These are phyloP conservation scores for Molanna angustata DNA, from an alignment of 2,888 invertebrate genomes.

Conservation along the genomic window DNA sequence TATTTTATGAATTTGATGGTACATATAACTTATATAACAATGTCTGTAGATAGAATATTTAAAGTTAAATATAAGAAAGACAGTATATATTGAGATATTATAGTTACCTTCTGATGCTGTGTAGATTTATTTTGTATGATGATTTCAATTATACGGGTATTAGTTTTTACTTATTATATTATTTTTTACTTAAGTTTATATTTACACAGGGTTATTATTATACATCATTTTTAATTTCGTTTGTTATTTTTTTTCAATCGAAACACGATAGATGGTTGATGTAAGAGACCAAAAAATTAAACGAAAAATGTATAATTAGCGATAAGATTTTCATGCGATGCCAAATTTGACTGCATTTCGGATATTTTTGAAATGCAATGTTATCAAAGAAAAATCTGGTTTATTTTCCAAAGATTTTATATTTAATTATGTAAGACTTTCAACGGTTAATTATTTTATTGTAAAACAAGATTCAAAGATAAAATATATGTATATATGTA, in stretches of 20 bases:
- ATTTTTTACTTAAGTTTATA: slow-evolving; percentile 21
- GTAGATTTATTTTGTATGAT: slow-evolving; percentile 8
- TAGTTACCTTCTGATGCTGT: slow-evolving; percentile 19
- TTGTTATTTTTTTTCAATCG: slow-evolving; percentile 11
- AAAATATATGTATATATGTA: too few relatives aligned
- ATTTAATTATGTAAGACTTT: background rate
- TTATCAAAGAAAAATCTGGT: slow-evolving; percentile 3
- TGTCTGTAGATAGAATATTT: slow-evolving; percentile 10
- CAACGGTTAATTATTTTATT: too few relatives aligned
- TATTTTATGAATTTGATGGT: slow-evolving; percentile 1
- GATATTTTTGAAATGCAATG: slow-evolving; percentile 2
- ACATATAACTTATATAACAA: background rate
- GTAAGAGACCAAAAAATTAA: background rate
- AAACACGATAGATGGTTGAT: background rate
- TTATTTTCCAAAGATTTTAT: slow-evolving; percentile 23
- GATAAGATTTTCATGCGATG: slow-evolving; percentile 22
- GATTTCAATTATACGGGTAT: slow-evolving; percentile 57
- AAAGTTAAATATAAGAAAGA: slow-evolving; percentile 2
- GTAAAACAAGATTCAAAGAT: too few relatives aligned
- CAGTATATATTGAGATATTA: slow-evolving; percentile 1
- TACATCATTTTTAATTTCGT: slow-evolving; percentile 9
- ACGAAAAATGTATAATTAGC: slow-evolving; percentile 1
- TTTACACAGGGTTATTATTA: slow-evolving; percentile 24
- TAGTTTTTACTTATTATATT: slow-evolving; percentile 42
- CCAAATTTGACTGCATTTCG: slow-evolving; percentile 23